Base-by-base conservation (phyloP, 1,140 invertebrate genomes). In the Anastrepha obliqua region DNA sequence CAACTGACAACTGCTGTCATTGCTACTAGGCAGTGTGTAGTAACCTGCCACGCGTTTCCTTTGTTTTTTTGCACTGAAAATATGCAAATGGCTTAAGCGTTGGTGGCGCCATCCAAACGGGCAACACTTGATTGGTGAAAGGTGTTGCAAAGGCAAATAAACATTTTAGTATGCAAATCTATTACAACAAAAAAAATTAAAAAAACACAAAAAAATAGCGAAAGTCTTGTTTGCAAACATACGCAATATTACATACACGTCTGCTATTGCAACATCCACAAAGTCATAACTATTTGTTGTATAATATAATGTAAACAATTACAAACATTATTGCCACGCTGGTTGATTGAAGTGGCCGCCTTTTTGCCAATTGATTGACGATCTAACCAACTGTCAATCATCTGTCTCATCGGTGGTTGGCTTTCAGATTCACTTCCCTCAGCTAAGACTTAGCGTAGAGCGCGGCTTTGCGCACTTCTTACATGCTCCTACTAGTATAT, bases 371-470 rank as follows among this genome's bases (percentile, higher is more conserved):
- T 42, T 47, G 42, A 74, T 47, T 44, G 42, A 74, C 67, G 67
- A 39, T 74, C 5, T 74, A 74, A 74, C 42, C 67, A 74, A 74
- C 67, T 74, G 67, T 47, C 67, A 74, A 29, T 74, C 67, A 74
- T 42, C 42, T 74, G 67, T 74, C 67, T 74, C 39, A 74, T 44
- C 67, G 17, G 15, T 17, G 67, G 42, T 74, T 47, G 17, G 67
- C 17, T 42, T 74, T 74, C 39, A 29, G 15, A 74, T 17, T 17
- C 42, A 74, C 67, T 74, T 42, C 20, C 13, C 7, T 2, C 20
- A 4, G 39, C 55, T 29, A 29, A 29, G 29, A 29, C 29, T 29
- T 29, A 29, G 29, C 29, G 29, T 64, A 64, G 29, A 67, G 29
- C 64, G 64, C 64, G 8, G 64, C 64, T 67, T 3, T 3, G 29